Conservation (phyloP, 2,888 invertebrate genomes). For the Papilio elwesi region DNA sequence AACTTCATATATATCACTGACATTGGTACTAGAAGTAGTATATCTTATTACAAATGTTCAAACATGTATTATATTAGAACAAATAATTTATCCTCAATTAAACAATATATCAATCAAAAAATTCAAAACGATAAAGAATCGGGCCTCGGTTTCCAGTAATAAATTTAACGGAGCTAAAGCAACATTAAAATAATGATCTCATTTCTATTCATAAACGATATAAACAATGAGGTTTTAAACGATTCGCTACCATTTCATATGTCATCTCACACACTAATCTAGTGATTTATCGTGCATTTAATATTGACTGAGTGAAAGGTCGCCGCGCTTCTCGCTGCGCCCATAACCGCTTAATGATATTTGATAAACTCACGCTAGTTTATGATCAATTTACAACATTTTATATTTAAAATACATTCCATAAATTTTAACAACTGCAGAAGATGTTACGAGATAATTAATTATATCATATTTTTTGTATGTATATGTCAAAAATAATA, state of each 20-base stretch:
- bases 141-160: constrained; percentile 30
- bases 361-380: constrained; percentile 40
- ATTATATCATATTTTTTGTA: constrained; percentile 20
- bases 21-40: no score
- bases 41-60: neutral
- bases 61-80: neutral
- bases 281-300: constrained; percentile 46
- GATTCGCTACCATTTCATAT: constrained; percentile 39
- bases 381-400: constrained; percentile 33
- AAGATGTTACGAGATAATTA: no score
- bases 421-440: no score
- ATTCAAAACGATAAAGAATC: constrained; percentile 16
- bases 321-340: constrained; percentile 25
- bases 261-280: constrained; percentile 40
- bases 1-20: no score
- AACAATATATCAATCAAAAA: constrained; percentile 24
- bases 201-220: constrained; percentile 36
- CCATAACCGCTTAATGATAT: constrained; percentile 27
- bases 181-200: constrained; percentile 37
- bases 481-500: constrained; percentile 30
- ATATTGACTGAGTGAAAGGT: constrained; percentile 48
- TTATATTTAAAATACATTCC: neutral
- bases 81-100: constrained; percentile 19
- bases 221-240: constrained; percentile 38
- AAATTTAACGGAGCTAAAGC: constrained; percentile 30